These are phyloP conservation scores for Eueides isabella DNA, from an alignment of 1,140 invertebrate species.

Conservation along the genomic window DNA sequence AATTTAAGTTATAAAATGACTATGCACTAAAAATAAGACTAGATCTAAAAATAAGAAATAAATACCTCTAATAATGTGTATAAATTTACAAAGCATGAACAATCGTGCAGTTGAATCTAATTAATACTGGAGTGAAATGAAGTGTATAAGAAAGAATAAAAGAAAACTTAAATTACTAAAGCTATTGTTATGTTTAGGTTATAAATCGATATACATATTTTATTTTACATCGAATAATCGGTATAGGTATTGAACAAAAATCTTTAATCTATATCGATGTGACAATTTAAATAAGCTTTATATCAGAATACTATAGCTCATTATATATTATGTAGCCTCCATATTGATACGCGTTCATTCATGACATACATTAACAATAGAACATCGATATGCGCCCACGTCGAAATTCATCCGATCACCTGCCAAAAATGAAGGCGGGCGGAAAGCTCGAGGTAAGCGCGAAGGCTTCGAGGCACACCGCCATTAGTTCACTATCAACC, in stretches of 20 bases:
- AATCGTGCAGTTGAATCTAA: too few species aligned
- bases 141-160: too few species aligned
- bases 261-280: neutral
- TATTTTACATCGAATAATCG: too few species aligned
- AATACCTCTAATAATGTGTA: too few species aligned
- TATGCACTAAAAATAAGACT: too few species aligned
- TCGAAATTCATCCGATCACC: conserved; percentile 59
- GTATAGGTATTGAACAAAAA: neutral
- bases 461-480: conserved; percentile 59
- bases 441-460: conserved; percentile 54
- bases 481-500: conserved; percentile 62
- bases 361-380: conserved; percentile 45
- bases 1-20: too few species aligned
- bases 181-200: too few species aligned
- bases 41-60: too few species aligned
- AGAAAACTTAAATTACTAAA: too few species aligned
- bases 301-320: neutral
- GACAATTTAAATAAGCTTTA: neutral
- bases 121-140: too few species aligned
- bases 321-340: conserved; percentile 5
- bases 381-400: conserved; percentile 59
- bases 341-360: conserved; percentile 27
- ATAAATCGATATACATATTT: neutral
- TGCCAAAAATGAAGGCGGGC: conserved; percentile 64
- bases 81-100: too few species aligned